Evolutionary conservation across 1,140 invertebrate genomes (phyloP).

Genomic region (Drosophila asahinai): DNA sequence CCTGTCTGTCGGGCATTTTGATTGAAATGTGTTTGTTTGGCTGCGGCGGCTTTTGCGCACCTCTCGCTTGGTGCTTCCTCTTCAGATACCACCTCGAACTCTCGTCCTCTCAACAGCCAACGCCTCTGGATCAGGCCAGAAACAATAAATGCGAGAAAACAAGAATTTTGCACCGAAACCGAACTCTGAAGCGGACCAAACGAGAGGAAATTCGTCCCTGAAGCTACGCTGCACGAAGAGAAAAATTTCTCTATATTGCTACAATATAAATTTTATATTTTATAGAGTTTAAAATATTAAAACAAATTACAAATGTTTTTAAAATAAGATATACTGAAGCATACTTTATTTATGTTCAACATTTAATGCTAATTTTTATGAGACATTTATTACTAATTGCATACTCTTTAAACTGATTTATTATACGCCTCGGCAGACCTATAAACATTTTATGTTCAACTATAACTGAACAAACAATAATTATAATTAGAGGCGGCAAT

Average conservation of each 20-base stretch:
- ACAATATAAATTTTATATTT: too few relatives aligned
- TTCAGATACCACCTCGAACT: not conserved
- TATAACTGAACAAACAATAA: too few relatives aligned
- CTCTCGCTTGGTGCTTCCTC: not conserved
- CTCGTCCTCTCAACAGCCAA: constrained; percentile 2
- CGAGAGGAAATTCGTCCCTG: constrained; percentile 43
- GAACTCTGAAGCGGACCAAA: constrained; percentile 25
- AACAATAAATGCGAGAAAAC: constrained; percentile 67
- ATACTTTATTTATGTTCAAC: too few relatives aligned
- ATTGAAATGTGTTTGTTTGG: constrained; percentile 82
- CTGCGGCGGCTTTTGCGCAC: constrained; percentile 60
- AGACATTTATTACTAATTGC: too few relatives aligned
- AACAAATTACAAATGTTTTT: too few relatives aligned
- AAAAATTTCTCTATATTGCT: not conserved
- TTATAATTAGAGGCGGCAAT: too few relatives aligned
- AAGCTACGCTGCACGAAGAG: constrained; percentile 4
- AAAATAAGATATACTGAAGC: too few relatives aligned
- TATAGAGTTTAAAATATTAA: too few relatives aligned
- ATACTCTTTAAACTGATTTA: too few relatives aligned
- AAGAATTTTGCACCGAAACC: constrained; percentile 52
- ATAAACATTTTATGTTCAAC: too few relatives aligned
- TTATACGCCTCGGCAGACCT: too few relatives aligned
- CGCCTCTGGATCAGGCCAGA: constrained; percentile 15
- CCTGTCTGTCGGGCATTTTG: constrained; percentile 64
- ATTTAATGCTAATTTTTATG: too few relatives aligned